Base-by-base conservation (phyloP, 1,140 invertebrate genomes). In the Pseudomyrmex gracilis region DNA sequence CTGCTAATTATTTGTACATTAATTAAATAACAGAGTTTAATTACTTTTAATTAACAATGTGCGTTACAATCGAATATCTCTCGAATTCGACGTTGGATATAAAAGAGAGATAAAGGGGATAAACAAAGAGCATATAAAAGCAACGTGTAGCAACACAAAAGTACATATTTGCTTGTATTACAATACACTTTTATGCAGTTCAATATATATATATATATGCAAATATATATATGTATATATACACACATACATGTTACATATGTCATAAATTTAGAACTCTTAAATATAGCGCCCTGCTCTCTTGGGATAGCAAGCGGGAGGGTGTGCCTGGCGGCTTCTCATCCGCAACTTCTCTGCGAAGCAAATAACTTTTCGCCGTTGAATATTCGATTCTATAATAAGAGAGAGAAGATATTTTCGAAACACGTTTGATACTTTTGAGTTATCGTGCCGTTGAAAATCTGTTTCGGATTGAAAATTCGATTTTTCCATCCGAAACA, bases 21-120 rank as follows among this genome's bases (percentile, higher is more conserved):
- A 58, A 67, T 77, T 20, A 67, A 63, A 53, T 45, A 34, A 77
- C 43, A 8, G 13, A n/a, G 53, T 77, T 67, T 67, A 77, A 66
- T 20, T 58, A 58, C 2, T 17, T 58, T n/a, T 20, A 58, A 58
- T 76, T 66, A 76, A 66, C n/a, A 43, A 66, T 66, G 43, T 74
- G 57, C 10, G 34, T 63, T 43, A 8, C 17, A 10, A 76, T 2
- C n/a, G 22, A 4, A 17, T 34, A 66, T 20, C 22, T 66, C 22
- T 24, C 53, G 45, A 53, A 53, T 64, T 76, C 12, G 8, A 34
- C 8, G 47, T 34, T 74, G 20, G 4, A 74, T 47, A 47, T 47
- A 7, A 13, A 3, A 15, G n/a, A 8, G 45, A 66, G 66, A 76
- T 47, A 76, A 51, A 64, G 17, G 17, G 2, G 0, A 20, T 13